phyloP scores from a whole-genome alignment of 2,888 invertebrate genomes.

The Steromphala cineraria region DNA sequence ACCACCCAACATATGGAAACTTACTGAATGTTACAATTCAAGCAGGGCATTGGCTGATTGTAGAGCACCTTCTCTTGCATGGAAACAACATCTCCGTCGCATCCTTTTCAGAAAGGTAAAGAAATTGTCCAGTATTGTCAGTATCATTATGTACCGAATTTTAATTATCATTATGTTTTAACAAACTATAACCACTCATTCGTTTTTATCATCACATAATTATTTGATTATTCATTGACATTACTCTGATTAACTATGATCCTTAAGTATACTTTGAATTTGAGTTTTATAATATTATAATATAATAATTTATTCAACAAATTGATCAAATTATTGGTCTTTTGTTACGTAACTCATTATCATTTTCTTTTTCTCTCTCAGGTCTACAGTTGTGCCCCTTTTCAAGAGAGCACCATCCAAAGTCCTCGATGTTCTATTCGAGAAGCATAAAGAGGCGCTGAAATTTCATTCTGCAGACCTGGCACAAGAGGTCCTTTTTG shows the following conservation, averaged over 20 bases:
- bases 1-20: not conserved
- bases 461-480: not conserved
- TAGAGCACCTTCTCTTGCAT: not conserved
- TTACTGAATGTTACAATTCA: not conserved
- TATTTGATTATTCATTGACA: too few relatives aligned
- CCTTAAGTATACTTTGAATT: too few relatives aligned
- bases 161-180: too few relatives aligned
- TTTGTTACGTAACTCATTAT: too few relatives aligned
- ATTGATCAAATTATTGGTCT: too few relatives aligned
- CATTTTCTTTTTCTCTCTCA: not conserved
- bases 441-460: not conserved
- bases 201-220: too few relatives aligned
- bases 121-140: too few relatives aligned
- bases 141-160: too few relatives aligned
- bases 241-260: too few relatives aligned
- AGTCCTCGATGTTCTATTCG: not conserved
- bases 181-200: too few relatives aligned
- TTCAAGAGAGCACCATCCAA: not conserved
- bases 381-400: not conserved
- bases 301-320: too few relatives aligned
- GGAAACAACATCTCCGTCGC: not conserved
- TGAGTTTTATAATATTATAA: too few relatives aligned
- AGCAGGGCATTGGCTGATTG: not conserved
- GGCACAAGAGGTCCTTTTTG: not conserved
- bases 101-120: not conserved